phyloP scores from a whole-genome alignment of 1,140 invertebrate genomes.

The Drosophila pallidifrons region DNA sequence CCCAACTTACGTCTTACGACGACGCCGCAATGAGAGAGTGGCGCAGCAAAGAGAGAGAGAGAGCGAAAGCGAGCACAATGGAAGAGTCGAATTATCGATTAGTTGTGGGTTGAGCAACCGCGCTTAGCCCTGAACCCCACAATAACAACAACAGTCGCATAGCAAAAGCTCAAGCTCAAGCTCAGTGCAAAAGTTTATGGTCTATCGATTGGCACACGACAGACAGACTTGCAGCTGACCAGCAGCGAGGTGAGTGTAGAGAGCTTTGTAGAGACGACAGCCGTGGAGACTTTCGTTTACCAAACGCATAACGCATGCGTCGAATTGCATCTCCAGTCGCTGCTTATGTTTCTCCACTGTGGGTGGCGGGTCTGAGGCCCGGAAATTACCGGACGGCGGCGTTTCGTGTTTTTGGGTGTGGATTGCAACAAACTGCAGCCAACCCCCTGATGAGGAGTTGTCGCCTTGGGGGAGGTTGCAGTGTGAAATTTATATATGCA shows the following conservation, averaged over 20 bases:
- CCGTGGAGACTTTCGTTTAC: too few relatives aligned
- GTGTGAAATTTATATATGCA: conserved; percentile 52
- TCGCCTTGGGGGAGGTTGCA: conserved; percentile 13
- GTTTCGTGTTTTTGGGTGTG: conserved; percentile 47
- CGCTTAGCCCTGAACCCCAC: conserved; percentile 71
- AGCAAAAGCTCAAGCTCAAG: conserved; percentile 55
- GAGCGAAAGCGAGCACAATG: conserved; percentile 10
- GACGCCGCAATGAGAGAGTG: conserved; percentile 57
- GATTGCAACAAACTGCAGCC: conserved; percentile 63
- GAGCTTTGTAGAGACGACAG: conserved; percentile 9
- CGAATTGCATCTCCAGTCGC: conserved; percentile 10
- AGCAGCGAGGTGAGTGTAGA: conserved; percentile 41
- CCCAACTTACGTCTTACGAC: conserved; percentile 29
- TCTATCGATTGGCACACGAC: conserved; percentile 56
- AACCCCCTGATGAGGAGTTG: neutral
- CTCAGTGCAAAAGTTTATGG: conserved; percentile 50
- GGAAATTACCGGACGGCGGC: conserved; percentile 64
- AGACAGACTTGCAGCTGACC: conserved; percentile 59
- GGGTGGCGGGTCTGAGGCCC: conserved; percentile 30
- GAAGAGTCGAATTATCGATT: conserved; percentile 53
- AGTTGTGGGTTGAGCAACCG: conserved; percentile 68
- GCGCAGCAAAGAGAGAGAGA: conserved; percentile 6
- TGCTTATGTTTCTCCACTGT: conserved; percentile 12
- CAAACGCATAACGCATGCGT: conserved; percentile 55
- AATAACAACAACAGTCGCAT: neutral